Evolutionary conservation across 2,113 vertebrate species (phyloP).

Genomic region (Tragelaphus buxtoni): DNA sequence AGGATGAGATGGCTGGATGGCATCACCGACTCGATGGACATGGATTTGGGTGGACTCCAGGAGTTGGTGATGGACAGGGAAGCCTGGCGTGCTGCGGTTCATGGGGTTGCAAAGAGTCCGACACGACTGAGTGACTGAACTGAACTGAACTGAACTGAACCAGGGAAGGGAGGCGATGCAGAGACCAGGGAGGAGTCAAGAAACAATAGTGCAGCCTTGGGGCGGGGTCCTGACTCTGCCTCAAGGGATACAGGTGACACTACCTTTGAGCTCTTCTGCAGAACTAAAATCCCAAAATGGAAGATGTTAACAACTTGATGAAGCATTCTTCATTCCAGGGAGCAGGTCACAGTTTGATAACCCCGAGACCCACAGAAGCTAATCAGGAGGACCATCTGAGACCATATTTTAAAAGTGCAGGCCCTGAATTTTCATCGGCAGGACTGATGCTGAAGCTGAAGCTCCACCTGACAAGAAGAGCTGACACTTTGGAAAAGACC

Average conservation of each 20-base stretch:
- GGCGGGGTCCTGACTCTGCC: background rate
- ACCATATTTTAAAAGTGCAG: background rate
- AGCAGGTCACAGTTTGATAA: background rate
- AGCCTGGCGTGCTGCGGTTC: no score
- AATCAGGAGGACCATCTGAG: background rate
- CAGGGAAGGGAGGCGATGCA: background rate
- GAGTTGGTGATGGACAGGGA: no score
- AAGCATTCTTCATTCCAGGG: background rate
- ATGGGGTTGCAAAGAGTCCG: no score
- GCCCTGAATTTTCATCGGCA: background rate
- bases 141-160: no score
- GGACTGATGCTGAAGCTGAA: background rate
- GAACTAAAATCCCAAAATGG: background rate
- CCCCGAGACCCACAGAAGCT: background rate
- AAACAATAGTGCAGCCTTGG: background rate
- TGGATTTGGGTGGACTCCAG: no score
- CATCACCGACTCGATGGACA: no score
- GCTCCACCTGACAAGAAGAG: background rate
- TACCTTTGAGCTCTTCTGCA: background rate
- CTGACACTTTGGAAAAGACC: background rate
- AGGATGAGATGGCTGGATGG: no score
- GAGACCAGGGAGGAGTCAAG: background rate
- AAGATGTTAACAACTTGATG: background rate
- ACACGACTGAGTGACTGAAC: fast-evolving
- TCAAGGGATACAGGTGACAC: background rate